These are phyloP conservation scores for Puffinus mauretanicus DNA, from an alignment of 2,113 vertebrate genomes.

Conservation along the genomic window DNA sequence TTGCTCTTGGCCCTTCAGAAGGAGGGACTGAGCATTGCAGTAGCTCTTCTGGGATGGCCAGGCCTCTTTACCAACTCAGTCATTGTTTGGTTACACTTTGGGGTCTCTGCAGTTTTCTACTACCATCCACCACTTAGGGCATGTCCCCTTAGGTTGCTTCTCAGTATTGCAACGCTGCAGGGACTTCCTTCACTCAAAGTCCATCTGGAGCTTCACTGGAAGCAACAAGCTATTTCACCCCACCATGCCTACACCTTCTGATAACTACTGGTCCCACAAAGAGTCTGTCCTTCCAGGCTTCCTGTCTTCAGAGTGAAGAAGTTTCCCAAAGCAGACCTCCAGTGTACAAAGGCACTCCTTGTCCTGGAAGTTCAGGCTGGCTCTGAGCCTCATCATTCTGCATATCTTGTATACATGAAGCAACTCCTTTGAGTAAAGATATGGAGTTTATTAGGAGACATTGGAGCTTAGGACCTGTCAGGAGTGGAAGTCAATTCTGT, in stretches of 20 bases:
- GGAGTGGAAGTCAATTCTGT: slow-evolving; percentile 20
- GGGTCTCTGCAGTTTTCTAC: neutral
- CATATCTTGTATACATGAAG: slow-evolving; percentile 27
- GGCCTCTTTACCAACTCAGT: neutral
- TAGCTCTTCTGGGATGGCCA: neutral
- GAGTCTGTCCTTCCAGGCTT: neutral
- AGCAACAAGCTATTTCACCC: neutral
- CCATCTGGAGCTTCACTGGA: neutral
- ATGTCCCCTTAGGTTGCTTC: neutral
- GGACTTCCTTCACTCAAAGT: neutral
- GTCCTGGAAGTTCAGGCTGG: slow-evolving; percentile 1
- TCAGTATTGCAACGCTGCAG: neutral
- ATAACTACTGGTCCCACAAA: neutral
- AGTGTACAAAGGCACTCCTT: neutral
- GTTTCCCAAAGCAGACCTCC: neutral
- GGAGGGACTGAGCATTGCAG: neutral
- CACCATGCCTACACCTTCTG: neutral
- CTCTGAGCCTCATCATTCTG: neutral
- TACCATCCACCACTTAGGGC: neutral
- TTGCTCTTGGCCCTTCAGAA: neutral
- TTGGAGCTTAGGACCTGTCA: slow-evolving; percentile 36
- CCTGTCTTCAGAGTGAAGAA: neutral
- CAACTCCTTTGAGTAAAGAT: slow-evolving; percentile 56
- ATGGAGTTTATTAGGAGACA: slow-evolving; percentile 52
- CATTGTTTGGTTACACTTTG: neutral